These are phyloP conservation scores for Struthidea cinerea DNA, from an alignment of 2,113 vertebrate genomes.

Conservation along the genomic window DNA sequence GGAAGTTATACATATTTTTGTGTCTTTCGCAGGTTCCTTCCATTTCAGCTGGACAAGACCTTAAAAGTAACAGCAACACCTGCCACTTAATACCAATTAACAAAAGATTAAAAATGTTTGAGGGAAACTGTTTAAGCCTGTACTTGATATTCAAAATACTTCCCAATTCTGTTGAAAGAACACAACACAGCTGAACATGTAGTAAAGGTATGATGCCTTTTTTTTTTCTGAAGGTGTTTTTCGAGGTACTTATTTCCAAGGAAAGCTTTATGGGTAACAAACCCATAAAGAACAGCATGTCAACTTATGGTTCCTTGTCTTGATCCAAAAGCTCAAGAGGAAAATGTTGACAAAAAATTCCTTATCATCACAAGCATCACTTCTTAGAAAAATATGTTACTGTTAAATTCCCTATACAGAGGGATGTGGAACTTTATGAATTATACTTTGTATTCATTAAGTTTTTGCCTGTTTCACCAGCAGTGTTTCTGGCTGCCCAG, in stretches of 20 bases:
- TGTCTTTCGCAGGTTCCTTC: background rate
- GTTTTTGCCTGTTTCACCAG: background rate
- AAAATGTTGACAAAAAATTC: background rate
- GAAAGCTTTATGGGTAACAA: too few species aligned
- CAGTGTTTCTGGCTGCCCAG: background rate
- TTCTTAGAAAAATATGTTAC: background rate
- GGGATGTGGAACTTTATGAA: background rate
- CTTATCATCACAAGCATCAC: background rate
- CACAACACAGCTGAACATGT: background rate
- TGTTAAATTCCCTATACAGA: fast-evolving
- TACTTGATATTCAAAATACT: background rate
- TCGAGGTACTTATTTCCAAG: background rate
- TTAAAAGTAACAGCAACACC: background rate
- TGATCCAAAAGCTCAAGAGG: background rate
- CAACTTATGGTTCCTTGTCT: background rate
- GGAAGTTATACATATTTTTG: background rate
- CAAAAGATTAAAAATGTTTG: background rate
- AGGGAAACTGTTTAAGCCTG: background rate
- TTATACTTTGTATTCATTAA: background rate
- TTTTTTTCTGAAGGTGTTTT: background rate
- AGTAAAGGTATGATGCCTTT: background rate
- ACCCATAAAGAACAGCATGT: background rate
- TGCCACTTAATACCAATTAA: background rate
- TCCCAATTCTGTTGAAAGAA: background rate
- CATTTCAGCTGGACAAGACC: background rate